These are phyloP conservation scores for Seriola dumerili DNA, from an alignment of 2,113 vertebrate species.

Conservation along the genomic window DNA sequence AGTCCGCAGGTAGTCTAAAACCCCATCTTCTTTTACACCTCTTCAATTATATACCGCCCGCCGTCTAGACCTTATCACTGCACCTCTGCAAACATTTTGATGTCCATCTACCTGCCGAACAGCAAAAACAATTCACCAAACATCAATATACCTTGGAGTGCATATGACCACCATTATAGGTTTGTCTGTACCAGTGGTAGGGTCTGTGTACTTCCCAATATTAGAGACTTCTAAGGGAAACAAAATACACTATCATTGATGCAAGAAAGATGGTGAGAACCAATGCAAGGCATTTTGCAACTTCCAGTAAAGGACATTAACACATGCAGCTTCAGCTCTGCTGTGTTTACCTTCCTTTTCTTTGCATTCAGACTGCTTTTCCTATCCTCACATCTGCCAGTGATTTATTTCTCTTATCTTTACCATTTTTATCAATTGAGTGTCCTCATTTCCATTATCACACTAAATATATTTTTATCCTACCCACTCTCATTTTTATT, in stretches of 20 bases:
- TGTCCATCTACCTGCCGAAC: slow-evolving; percentile 20
- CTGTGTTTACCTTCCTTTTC: background rate
- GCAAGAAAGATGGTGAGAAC: background rate
- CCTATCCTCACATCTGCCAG: slow-evolving; percentile 1
- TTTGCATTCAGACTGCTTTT: slow-evolving; percentile 15
- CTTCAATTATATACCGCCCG: slow-evolving; percentile 83
- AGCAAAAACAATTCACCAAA: background rate
- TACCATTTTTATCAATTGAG: slow-evolving; percentile 18
- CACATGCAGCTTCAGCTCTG: background rate
- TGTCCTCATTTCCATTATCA: slow-evolving; percentile 22
- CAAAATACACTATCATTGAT: slow-evolving; percentile 8
- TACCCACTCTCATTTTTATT: slow-evolving; percentile 13
- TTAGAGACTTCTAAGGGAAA: background rate
- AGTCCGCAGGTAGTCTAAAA: slow-evolving; percentile 68
- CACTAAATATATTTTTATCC: slow-evolving; percentile 2
- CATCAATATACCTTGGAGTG: background rate
- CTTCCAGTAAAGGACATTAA: background rate
- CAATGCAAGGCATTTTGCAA: slow-evolving; percentile 29
- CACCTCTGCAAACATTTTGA: slow-evolving; percentile 48
- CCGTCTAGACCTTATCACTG: slow-evolving; percentile 79
- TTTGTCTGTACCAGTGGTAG: background rate
- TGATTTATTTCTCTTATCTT: background rate
- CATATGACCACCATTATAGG: background rate
- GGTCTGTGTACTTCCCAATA: background rate
- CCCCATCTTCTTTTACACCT: slow-evolving; percentile 85